Evolutionary conservation across 2,797 vertebrate species (phyloP).

Genomic region (Perodicticus potto): DNA sequence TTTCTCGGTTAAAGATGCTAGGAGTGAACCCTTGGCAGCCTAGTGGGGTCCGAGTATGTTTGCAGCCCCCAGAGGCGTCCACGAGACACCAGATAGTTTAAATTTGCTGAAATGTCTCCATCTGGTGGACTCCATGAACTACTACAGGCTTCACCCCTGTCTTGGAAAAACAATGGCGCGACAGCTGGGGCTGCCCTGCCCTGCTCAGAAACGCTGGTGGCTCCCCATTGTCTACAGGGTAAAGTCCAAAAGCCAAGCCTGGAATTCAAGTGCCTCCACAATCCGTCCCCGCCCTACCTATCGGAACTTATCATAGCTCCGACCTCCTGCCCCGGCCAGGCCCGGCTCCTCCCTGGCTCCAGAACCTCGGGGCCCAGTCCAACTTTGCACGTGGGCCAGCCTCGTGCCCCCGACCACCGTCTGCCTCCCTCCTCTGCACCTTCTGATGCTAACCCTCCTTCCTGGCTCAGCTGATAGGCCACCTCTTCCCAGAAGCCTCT

Average conservation of each 20-base stretch:
- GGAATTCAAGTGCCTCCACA: slow-evolving; percentile 36
- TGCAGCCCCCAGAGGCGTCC: neutral
- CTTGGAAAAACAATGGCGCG: slow-evolving; percentile 53
- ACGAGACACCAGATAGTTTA: neutral
- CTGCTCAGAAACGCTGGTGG: slow-evolving; percentile 51
- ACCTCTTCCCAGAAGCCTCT: neutral
- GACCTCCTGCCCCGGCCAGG: slow-evolving; percentile 9
- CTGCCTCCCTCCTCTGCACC: neutral
- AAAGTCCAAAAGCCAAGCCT: slow-evolving; percentile 78
- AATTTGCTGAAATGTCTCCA: slow-evolving; percentile 86
- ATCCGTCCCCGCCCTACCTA: slow-evolving; percentile 56
- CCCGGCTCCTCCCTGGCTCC: slow-evolving; percentile 53
- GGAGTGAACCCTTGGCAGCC: neutral
- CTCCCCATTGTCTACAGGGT: slow-evolving; percentile 81
- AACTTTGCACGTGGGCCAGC: neutral
- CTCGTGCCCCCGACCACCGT: neutral
- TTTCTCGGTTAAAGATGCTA: neutral
- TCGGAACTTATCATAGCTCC: slow-evolving; percentile 63
- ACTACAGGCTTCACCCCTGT: neutral
- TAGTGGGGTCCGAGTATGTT: too few species aligned
- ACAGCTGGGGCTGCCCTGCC: slow-evolving; percentile 51
- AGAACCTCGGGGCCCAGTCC: slow-evolving; percentile 21
- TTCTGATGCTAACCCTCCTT: neutral
- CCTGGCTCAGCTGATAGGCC: neutral
- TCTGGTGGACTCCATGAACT: slow-evolving; percentile 81